phyloP scores from a whole-genome alignment of 2,888 invertebrate species.

The Limulus polyphemus region DNA sequence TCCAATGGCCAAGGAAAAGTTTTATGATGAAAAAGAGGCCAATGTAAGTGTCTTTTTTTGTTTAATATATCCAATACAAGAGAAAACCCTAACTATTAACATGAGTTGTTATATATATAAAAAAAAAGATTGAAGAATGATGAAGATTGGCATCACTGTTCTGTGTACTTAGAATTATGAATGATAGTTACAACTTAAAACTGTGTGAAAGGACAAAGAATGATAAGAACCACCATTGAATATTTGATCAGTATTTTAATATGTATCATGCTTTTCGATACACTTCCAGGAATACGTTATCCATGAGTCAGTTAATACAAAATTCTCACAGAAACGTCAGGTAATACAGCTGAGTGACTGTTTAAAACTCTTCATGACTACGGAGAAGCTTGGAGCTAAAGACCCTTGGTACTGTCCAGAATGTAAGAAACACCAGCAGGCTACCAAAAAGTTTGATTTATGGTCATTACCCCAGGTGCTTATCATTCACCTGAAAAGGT shows the following conservation, averaged over 20 bases:
- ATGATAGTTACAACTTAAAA: too few relatives aligned
- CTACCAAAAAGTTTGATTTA: slow-evolving; percentile 48
- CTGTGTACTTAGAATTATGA: too few relatives aligned
- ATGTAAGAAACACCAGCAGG: slow-evolving; percentile 46
- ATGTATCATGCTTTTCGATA: too few relatives aligned
- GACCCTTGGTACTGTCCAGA: slow-evolving; percentile 48
- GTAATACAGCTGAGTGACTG: slow-evolving; percentile 42
- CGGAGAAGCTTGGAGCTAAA: slow-evolving; percentile 44
- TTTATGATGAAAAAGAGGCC: slow-evolving; percentile 36
- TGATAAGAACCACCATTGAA: too few relatives aligned
- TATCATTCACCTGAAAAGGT: slow-evolving; percentile 47
- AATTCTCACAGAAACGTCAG: slow-evolving; percentile 32
- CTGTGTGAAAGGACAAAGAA: too few relatives aligned
- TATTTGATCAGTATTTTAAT: too few relatives aligned
- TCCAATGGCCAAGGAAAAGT: slow-evolving; percentile 35
- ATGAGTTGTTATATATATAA: too few relatives aligned
- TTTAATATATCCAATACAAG: too few relatives aligned
- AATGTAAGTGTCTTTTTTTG: slow-evolving; percentile 27
- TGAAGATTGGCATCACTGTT: too few relatives aligned
- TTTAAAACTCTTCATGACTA: slow-evolving; percentile 44
- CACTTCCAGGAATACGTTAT: slow-evolving; percentile 30
- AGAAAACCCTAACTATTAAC: too few relatives aligned
- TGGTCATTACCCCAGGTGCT: slow-evolving; percentile 47
- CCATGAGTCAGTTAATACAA: slow-evolving; percentile 32
- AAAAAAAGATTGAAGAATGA: too few relatives aligned